These are phyloP conservation scores for Euwallacea fornicatus DNA, from an alignment of 1,140 invertebrate genomes.

Conservation along the genomic window DNA sequence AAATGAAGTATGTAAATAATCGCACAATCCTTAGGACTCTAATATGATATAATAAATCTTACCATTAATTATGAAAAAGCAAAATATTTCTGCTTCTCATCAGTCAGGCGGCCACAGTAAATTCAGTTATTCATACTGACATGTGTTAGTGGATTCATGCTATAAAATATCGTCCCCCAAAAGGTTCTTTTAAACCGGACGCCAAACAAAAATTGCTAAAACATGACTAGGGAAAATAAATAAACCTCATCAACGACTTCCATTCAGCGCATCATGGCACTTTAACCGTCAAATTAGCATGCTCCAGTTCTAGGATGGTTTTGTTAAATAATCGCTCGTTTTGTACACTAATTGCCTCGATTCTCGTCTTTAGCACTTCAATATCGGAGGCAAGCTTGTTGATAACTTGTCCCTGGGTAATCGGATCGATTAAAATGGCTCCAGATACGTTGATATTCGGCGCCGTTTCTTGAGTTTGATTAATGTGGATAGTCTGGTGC, in stretches of 20 bases:
- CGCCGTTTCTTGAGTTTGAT: conserved; percentile 8
- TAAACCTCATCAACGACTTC: background rate
- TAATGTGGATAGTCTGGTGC: background rate
- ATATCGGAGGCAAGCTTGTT: conserved; percentile 49
- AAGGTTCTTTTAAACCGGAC: too few species aligned
- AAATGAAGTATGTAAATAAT: too few species aligned
- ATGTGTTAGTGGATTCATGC: too few species aligned
- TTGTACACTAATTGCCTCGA: conserved; percentile 47
- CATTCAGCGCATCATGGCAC: conserved; percentile 14
- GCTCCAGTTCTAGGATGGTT: conserved; percentile 19
- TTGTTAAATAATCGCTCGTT: conserved; percentile 47
- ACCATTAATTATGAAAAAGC: too few species aligned
- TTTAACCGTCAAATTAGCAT: conserved; percentile 23
- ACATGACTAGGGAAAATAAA: conserved; percentile 9
- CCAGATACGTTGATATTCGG: conserved; percentile 14
- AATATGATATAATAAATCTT: too few species aligned
- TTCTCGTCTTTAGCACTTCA: conserved; percentile 45
- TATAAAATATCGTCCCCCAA: too few species aligned
- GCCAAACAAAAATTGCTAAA: too few species aligned
- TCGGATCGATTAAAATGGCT: conserved; percentile 34
- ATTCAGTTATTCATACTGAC: too few species aligned
- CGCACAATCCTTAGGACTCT: too few species aligned
- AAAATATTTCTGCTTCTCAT: too few species aligned
- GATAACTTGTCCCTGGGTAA: conserved; percentile 46
- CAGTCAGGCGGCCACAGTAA: too few species aligned